Evolutionary conservation across 1,140 invertebrate species (phyloP).

Genomic region (Meloidogyne chitwoodi): DNA sequence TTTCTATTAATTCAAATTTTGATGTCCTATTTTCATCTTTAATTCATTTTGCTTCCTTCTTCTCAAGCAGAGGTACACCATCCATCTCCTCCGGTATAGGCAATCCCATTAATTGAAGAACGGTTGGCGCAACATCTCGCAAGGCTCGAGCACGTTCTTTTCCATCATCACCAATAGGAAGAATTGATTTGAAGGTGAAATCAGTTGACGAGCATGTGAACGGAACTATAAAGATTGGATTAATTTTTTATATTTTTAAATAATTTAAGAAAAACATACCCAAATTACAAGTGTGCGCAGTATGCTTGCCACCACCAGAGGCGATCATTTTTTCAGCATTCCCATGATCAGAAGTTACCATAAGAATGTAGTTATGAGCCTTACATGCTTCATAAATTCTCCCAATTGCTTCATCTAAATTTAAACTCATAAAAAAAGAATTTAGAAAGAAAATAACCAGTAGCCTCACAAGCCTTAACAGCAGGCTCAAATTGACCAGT

Average conservation of each 20-base stretch:
- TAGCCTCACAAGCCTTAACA: slow-evolving; percentile 62
- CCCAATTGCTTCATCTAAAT: slow-evolving; percentile 58
- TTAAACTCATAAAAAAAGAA: background rate
- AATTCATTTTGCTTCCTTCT: background rate
- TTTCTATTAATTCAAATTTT: too few species aligned
- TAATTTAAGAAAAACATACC: slow-evolving; percentile 46
- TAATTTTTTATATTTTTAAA: background rate
- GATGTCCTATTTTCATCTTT: background rate
- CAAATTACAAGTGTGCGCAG: slow-evolving; percentile 63
- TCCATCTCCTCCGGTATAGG: slow-evolving; percentile 62
- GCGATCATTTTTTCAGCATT: slow-evolving; percentile 64
- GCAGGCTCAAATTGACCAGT: slow-evolving; percentile 64
- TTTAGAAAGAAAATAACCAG: slow-evolving; percentile 45
- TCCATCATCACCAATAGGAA: background rate
- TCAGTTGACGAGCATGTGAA: slow-evolving; percentile 57
- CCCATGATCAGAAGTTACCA: slow-evolving; percentile 64
- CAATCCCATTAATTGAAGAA: slow-evolving; percentile 54
- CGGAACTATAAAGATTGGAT: slow-evolving; percentile 40
- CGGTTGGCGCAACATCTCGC: slow-evolving; percentile 63
- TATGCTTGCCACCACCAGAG: slow-evolving; percentile 61
- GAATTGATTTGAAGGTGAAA: slow-evolving; percentile 44
- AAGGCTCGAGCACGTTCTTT: slow-evolving; percentile 59
- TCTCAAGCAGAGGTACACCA: slow-evolving; percentile 59
- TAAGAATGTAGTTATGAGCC: slow-evolving; percentile 60
- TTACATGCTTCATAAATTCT: slow-evolving; percentile 61